Base-by-base conservation (phyloP, 2,113 vertebrate species). In the Otolemur garnettii region DNA sequence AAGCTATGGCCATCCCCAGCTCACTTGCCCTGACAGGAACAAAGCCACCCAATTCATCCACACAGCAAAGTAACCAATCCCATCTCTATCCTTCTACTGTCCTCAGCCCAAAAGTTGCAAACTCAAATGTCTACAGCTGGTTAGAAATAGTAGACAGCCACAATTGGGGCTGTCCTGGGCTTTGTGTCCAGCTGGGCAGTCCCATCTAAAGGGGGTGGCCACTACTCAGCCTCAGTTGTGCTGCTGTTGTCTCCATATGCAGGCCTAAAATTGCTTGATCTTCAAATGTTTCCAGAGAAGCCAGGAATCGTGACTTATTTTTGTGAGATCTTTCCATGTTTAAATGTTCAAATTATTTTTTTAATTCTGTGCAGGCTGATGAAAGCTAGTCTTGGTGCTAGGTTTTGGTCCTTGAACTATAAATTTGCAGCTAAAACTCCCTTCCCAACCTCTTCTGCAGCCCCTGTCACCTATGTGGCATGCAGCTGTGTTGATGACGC, bases 261-360 rank as follows among this genome's bases (percentile, higher is more conserved):
- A 72, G 59, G 10, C 66, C 53, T 75, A 78, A 22, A 91, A 62
- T 50, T 50, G 38, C 55, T 26, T 50, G 15, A 4, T 90, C 30
- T 45, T 94, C 91, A 33, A 59, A 95, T 75, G 74, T 78, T 89
- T 97, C 78, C 53, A 87, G 60, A 89, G 68, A 93, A 72, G 15
- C 55, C 86, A 68, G 50, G 94, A 95, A 74, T 59, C 57, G 18
- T 33, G 33, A 86, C 33, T 42, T 88, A 57, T 64, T 85, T 78
- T 68, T 86, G 38, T 75, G 45, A 95, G 81, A 82, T 57, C 11
- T 4, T 91, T 77, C 80, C 71, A 33, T 50, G 30, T 87, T 38
- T 71, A 69, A 69, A 89, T 57, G 75, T 90, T 81, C 59, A 28
- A 28, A 38, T 35, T 8, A 68, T 59, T 86, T 72, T 82, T 71